Conservation (phyloP, 1,140 invertebrate species). For the Lepidurus apus region DNA sequence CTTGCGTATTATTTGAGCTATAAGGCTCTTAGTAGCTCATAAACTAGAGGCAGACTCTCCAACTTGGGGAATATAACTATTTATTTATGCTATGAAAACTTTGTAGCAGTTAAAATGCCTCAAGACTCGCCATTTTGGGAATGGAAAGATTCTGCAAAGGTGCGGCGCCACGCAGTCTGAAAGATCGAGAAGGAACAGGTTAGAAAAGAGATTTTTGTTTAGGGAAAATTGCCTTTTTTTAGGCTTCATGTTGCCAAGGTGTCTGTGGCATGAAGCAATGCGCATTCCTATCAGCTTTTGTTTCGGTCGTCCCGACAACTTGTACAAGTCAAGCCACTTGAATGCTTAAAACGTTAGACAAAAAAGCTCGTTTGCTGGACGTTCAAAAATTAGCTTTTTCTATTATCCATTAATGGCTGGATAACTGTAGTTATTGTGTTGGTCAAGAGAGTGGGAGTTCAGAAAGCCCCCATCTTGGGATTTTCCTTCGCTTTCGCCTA, state of each 20-base stretch:
- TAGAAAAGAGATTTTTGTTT: neutral
- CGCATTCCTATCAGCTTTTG: too few relatives aligned
- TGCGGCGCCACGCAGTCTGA: conserved; percentile 1
- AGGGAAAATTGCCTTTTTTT: too few relatives aligned
- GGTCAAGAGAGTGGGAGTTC: neutral
- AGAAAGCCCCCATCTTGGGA: neutral
- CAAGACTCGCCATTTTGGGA: neutral
- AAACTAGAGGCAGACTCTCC: neutral
- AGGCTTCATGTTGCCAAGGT: too few relatives aligned
- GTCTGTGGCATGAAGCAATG: too few relatives aligned
- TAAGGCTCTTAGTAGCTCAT: neutral
- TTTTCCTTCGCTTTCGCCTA: neutral
- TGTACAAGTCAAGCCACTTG: too few relatives aligned
- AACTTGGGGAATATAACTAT: neutral
- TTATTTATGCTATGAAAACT: neutral
- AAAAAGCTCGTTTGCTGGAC: too few relatives aligned
- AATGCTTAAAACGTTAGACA: too few relatives aligned
- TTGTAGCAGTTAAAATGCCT: neutral
- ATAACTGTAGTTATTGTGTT: neutral
- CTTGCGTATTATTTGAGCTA: neutral
- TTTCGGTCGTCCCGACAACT: too few relatives aligned
- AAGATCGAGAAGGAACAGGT: neutral
- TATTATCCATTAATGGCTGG: neutral
- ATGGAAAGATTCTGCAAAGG: neutral
- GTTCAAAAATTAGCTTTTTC: too few relatives aligned